Conservation (phyloP, 2,888 invertebrate species). For the Metellina segmentata region DNA sequence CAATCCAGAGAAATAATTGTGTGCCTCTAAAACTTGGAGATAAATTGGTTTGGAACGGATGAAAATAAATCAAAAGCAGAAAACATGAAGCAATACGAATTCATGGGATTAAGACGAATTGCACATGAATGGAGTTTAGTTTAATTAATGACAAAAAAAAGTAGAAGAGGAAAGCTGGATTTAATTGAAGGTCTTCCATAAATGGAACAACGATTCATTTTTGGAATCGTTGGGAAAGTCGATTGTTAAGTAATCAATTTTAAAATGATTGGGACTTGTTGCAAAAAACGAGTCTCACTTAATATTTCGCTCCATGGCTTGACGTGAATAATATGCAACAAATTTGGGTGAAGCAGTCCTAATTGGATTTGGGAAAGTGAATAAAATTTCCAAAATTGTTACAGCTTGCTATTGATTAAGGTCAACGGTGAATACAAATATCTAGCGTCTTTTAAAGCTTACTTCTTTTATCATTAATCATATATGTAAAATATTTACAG, state of each 20-base stretch:
- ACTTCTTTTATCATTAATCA: neutral
- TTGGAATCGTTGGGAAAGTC: neutral
- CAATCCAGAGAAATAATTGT: slow-evolving; percentile 12
- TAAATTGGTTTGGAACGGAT: neutral
- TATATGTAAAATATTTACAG: too few species aligned
- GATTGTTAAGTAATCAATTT: neutral
- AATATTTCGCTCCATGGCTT: neutral
- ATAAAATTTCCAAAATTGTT: neutral
- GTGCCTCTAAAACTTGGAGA: neutral
- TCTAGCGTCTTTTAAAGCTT: neutral
- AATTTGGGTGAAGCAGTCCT: neutral
- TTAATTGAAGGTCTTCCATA: neutral
- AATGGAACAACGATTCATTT: neutral
- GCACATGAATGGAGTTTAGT: slow-evolving; percentile 10
- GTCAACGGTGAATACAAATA: neutral
- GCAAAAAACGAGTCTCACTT: neutral
- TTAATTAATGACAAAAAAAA: neutral
- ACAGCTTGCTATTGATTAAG: neutral
- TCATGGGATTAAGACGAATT: slow-evolving; percentile 16
- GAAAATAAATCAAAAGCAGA: neutral
- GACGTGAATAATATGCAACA: neutral
- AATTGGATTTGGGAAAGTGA: neutral
- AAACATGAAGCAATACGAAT: slow-evolving; percentile 1
- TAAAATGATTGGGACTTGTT: neutral
- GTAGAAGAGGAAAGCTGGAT: neutral